Base-by-base conservation (phyloP, 2,113 vertebrate genomes). In the Gobiocypris rarus region DNA sequence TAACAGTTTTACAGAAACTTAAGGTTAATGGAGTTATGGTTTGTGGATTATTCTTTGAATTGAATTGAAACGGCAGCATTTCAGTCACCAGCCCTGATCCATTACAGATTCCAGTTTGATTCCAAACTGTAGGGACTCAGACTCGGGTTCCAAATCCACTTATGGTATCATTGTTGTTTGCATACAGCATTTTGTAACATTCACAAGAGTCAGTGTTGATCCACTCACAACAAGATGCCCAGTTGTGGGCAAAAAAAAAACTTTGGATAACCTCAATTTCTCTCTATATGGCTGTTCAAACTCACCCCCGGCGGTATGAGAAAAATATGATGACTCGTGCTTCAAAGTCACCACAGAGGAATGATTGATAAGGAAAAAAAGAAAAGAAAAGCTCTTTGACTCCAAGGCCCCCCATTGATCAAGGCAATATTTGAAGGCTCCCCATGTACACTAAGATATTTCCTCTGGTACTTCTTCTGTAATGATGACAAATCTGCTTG, bases 341-440 rank as follows among this genome's bases (percentile, higher is more conserved):
- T 48, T 73, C 70, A 73, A n/a, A 70, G 41, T 73, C 41, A 14
- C n/a, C 70, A 26, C n/a, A 7, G 41, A 73, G n/a, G n/a, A 73
- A 26, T 73, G 38, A 73, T 43, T 71, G 69, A 43, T 73, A 45
- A 45, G 70, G 6, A 48, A 73, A 43, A 31, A 71, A 71, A 4
- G 34, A 15, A 48, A 73, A 71, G 69, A 45, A 48, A 71, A 73
- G 11, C 41, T 73, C 13, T 48, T 73, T 24, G 41, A 24, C 41
- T 71, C 41, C 13, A 13, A 48, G 41, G n/a, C 70, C 70, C 70
- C 41, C n/a, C 70, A 48, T 15, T 73, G 70, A 73, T 41, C 70
- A 48, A 73, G n/a, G 70, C 38, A 73, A 73, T 48, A 45, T 73
- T 73, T 19, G 5, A 48, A 70, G 67, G 67, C 67, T 70, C 67